These are phyloP conservation scores for Aromia moschata DNA, from an alignment of 2,888 invertebrate genomes.

Conservation along the genomic window DNA sequence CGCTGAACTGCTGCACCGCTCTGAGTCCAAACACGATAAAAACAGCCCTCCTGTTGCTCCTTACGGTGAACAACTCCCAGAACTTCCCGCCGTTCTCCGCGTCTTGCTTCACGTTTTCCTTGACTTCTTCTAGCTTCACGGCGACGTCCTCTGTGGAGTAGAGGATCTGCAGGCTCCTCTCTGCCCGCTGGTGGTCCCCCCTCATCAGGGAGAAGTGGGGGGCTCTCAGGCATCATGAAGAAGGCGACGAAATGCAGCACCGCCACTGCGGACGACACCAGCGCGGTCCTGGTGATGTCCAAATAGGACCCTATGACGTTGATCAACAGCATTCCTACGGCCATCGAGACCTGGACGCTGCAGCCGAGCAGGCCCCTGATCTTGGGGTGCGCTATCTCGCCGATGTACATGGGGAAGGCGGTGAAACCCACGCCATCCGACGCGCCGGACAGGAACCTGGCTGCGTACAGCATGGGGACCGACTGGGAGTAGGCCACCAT, in stretches of 20 bases:
- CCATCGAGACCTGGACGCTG: not conserved
- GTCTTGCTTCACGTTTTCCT: no score
- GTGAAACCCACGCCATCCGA: not conserved
- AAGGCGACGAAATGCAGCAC: conserved; percentile 45
- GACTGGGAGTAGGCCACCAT: not conserved
- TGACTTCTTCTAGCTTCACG: conserved; percentile 63
- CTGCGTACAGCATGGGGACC: not conserved
- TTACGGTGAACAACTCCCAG: conserved; percentile 56
- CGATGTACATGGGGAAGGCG: not conserved
- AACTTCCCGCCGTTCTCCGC: conserved; percentile 57
- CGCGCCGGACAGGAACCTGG: not conserved
- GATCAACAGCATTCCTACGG: conserved; percentile 33
- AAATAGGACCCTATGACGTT: conserved; percentile 22
- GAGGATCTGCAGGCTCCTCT: conserved; percentile 69
- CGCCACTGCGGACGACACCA: conserved; percentile 8
- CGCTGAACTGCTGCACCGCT: conserved; percentile 62
- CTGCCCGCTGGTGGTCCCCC: conserved; percentile 68
- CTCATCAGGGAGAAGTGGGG: conserved; percentile 70
- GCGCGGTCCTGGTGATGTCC: conserved; percentile 11
- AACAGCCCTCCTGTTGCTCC: conserved; percentile 50
- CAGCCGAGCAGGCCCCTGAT: not conserved
- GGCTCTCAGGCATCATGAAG: conserved; percentile 78
- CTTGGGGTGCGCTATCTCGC: not conserved
- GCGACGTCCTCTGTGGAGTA: no score
- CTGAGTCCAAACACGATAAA: conserved; percentile 60